A percentile compares a stretch with the other conserved stretches of the same genome.
Conservation (phyloP, 2,797 vertebrate species). For the Euphonia xanthogaster region DNA sequence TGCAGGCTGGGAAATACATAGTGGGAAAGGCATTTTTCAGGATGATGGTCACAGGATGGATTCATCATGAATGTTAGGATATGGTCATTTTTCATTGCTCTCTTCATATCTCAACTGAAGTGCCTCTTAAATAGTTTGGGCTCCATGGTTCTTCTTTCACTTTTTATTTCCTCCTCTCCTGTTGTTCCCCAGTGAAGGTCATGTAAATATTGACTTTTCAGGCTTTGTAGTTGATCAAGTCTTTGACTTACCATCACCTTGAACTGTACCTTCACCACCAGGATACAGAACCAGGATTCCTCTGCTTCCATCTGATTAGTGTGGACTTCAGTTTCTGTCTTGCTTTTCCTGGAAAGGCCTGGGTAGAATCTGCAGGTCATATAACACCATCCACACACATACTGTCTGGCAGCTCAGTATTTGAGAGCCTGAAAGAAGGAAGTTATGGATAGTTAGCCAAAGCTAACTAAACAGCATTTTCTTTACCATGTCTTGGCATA, state of each 20-base stretch:
- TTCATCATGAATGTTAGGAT: background rate
- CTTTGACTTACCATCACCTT: background rate
- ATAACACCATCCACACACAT: accelerated
- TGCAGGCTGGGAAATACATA: background rate
- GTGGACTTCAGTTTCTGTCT: background rate
- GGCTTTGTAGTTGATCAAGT: background rate
- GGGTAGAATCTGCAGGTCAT: background rate
- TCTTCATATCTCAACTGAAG: background rate
- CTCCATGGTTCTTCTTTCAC: background rate
- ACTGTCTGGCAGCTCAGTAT: background rate
- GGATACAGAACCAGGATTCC: background rate
- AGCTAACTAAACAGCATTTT: background rate
- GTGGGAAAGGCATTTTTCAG: background rate
- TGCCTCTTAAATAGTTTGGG: background rate
- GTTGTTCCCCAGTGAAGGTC: background rate
- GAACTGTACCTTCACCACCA: background rate
- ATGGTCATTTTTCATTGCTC: background rate
- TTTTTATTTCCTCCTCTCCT: background rate
- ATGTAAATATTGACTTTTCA: background rate
- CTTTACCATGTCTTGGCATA: background rate
- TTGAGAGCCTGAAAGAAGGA: background rate
- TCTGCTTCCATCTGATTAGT: background rate
- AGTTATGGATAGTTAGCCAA: background rate
- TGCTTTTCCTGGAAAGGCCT: background rate
- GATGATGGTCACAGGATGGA: background rate